Evolutionary conservation across 2,113 vertebrate genomes (phyloP).

Genomic region (Cairina moschata): DNA sequence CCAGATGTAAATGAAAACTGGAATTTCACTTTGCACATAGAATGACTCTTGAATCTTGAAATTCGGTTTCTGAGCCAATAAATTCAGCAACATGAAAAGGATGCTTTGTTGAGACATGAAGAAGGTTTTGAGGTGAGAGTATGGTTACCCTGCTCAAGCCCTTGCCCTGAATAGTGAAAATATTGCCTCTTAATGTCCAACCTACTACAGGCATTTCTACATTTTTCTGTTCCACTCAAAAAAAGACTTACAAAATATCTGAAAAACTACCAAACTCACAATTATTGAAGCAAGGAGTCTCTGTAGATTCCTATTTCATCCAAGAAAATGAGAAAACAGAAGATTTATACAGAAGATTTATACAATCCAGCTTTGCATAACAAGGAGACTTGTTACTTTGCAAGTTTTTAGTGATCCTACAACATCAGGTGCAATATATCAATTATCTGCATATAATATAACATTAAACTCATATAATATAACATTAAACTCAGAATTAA

Average conservation of each 20-base stretch:
- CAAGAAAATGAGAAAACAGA: neutral
- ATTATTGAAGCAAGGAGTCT: neutral
- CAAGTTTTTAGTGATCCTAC: neutral
- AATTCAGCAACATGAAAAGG: neutral
- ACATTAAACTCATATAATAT: neutral
- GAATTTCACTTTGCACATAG: neutral
- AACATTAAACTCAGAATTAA: neutral
- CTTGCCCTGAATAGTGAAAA: neutral
- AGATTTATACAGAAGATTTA: neutral
- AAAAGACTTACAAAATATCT: neutral
- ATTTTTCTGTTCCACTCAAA: neutral
- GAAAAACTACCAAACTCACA: neutral
- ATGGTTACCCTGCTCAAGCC: neutral
- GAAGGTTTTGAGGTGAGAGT: neutral
- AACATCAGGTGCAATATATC: neutral
- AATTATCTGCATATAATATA: neutral
- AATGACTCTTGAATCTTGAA: neutral
- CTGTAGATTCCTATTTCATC: neutral
- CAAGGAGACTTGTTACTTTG: neutral
- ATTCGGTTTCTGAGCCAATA: neutral
- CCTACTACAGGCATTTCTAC: neutral
- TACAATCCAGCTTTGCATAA: neutral
- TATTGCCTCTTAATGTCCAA: neutral
- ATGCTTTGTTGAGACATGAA: neutral
- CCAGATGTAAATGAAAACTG: neutral